phyloP scores from a whole-genome alignment of 2,113 vertebrate species.

The Egretta garzetta region DNA sequence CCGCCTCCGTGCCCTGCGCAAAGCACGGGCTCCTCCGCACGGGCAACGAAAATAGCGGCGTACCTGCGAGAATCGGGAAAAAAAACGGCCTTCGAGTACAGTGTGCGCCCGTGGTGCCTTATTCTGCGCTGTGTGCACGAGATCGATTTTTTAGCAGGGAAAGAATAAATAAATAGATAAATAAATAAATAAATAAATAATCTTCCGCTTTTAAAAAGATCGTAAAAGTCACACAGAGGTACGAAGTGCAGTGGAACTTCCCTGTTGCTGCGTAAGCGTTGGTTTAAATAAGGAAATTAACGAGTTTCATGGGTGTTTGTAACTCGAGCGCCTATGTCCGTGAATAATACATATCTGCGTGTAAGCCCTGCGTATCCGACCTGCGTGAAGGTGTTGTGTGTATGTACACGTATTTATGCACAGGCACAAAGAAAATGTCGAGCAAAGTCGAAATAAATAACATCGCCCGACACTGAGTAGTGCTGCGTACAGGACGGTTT shows the following conservation, averaged over 20 bases:
- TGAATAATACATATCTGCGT: fast-evolving
- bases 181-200: too few species aligned
- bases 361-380: background rate
- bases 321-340: fast-evolving
- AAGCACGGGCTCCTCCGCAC: fast-evolving
- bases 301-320: background rate
- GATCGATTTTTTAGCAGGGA: fast-evolving
- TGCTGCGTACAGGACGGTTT: background rate
- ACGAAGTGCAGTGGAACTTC: background rate
- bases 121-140: background rate
- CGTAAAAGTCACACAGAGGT: fast-evolving
- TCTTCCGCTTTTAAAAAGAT: background rate
- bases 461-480: background rate
- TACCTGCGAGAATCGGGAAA: too few species aligned
- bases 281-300: background rate
- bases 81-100: fast-evolving
- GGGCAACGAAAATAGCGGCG: fast-evolving
- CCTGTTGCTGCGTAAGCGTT: background rate
- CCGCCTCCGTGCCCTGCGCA: fast-evolving
- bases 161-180: too few species aligned
- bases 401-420: fast-evolving
- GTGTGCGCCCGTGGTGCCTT: background rate
- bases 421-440: background rate
- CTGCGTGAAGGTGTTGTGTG: fast-evolving
- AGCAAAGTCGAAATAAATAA: background rate